Base-by-base conservation (phyloP, 2,888 invertebrate genomes). In the Volucella inanis region DNA sequence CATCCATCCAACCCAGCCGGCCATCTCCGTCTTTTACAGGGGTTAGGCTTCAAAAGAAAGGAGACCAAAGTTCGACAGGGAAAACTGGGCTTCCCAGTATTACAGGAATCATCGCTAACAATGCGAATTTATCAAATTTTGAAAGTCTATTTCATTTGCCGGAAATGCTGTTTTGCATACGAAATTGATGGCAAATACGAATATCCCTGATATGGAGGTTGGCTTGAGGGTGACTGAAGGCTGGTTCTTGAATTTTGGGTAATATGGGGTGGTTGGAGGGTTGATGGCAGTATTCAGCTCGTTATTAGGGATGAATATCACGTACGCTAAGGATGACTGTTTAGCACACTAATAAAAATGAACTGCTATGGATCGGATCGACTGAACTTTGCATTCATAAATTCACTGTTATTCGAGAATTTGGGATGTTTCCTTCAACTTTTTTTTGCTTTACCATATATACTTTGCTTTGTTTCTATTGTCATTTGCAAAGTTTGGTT, bases 301-400 rank as follows among this genome's bases (percentile, higher is more conserved):
- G 59, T 85, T 72, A 85, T 85, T 76, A 50, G 39, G 81, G 55
- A 85, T 85, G 81, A 77, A 81, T 43, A 85, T 80, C 85, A 85
- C 85, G 85, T 85, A 85, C 76, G 75, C 50, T 61, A 71, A 77
- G 85, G 81, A 80, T 76, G 81, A 81, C 80, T 85, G 85, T 85
- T 85, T 85, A 85, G 85, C 85, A 85, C 85, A 85, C 85, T 85
- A 85, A 85, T 85, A 85, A 85, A 79, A 85, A 85, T 85, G 85
- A 85, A 85, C 85, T 85, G 85, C 81, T 72, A 85, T 77, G 76
- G 85, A 85, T 85, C 81, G 81, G 76, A 85, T 78, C 81, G 84
- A 67, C 76, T 76, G 85, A 85, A 81, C 81, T 77, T 81, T 71
- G 80, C 71, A 81, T 85, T 77, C 85, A 85, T 85, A 85, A 85